phyloP scores from a whole-genome alignment of 2,888 invertebrate genomes.

The Ectemnius lituratus region DNA sequence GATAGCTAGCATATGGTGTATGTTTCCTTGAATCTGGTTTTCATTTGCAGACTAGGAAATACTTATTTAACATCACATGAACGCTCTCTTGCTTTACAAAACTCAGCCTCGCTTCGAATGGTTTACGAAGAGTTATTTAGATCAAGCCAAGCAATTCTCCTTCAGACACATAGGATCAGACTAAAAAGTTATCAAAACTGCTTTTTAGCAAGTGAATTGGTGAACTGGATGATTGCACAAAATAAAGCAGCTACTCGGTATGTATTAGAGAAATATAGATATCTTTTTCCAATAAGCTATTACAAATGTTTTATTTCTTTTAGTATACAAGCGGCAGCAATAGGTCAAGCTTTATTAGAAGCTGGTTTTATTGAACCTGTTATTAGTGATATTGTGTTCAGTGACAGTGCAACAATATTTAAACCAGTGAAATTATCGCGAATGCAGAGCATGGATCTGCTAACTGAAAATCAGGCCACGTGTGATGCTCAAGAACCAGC shows the following conservation, averaged over 20 bases:
- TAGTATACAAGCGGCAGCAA: conserved; percentile 86
- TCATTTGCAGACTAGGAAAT: conserved; percentile 70
- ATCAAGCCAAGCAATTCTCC: conserved; percentile 80
- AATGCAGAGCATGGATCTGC: conserved; percentile 72
- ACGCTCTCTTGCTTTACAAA: conserved; percentile 79
- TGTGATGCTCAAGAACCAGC: conserved; percentile 82
- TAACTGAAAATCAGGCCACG: conserved; percentile 76
- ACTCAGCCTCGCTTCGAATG: conserved; percentile 81
- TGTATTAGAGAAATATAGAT: conserved; percentile 14
- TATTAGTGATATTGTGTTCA: conserved; percentile 74
- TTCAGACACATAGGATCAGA: conserved; percentile 84
- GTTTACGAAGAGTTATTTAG: conserved; percentile 82
- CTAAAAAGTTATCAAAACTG: conserved; percentile 87
- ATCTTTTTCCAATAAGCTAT: too few relatives aligned
- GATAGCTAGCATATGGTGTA: too few relatives aligned
- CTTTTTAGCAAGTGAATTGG: conserved; percentile 88
- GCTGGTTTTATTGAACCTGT: conserved; percentile 86
- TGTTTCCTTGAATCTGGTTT: too few relatives aligned
- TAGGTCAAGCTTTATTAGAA: conserved; percentile 88
- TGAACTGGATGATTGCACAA: conserved; percentile 90
- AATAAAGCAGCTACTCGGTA: conserved; percentile 88
- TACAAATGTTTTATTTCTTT: conserved; percentile 29
- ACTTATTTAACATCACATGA: conserved; percentile 80
- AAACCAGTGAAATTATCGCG: conserved; percentile 75
- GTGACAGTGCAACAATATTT: conserved; percentile 79